Conservation (phyloP, 2,113 vertebrate genomes). For the Dipodomys stephensi region DNA sequence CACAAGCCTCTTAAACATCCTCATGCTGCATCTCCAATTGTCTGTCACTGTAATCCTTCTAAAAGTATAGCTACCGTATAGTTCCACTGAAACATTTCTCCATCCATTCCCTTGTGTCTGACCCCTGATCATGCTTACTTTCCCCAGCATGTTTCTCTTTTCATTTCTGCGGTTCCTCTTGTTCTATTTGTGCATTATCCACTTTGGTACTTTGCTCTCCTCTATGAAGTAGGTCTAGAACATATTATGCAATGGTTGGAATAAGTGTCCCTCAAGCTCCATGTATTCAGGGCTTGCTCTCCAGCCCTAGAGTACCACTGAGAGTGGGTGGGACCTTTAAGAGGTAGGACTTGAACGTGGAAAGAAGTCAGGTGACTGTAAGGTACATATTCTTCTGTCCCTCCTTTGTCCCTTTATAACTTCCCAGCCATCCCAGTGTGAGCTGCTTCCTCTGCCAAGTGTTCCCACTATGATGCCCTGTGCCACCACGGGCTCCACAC, state of each 20-base stretch:
- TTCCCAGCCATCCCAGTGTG: not conserved
- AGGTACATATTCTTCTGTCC: not conserved
- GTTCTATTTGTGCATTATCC: not conserved
- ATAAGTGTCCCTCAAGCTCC: not conserved
- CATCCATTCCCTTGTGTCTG: not conserved
- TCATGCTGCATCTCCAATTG: not conserved
- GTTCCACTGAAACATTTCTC: conserved; percentile 14
- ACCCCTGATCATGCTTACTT: not conserved
- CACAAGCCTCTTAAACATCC: not conserved
- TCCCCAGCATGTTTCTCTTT: not conserved
- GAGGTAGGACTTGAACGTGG: not conserved
- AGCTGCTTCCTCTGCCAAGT: too few species aligned
- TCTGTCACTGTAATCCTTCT: not conserved
- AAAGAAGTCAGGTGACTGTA: not conserved
- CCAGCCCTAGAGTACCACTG: not conserved
- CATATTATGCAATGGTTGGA: too few species aligned
- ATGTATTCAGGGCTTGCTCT: too few species aligned
- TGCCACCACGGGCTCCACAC: not conserved
- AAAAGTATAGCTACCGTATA: not conserved
- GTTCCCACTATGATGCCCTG: too few species aligned
- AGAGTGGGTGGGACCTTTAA: not conserved
- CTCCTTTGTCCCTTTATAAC: not conserved
- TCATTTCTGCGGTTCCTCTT: not conserved
- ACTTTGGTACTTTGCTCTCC: not conserved
- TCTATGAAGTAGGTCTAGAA: not conserved